phyloP scores from a whole-genome alignment of 2,797 vertebrate species.

The Meriones psammophilus region DNA sequence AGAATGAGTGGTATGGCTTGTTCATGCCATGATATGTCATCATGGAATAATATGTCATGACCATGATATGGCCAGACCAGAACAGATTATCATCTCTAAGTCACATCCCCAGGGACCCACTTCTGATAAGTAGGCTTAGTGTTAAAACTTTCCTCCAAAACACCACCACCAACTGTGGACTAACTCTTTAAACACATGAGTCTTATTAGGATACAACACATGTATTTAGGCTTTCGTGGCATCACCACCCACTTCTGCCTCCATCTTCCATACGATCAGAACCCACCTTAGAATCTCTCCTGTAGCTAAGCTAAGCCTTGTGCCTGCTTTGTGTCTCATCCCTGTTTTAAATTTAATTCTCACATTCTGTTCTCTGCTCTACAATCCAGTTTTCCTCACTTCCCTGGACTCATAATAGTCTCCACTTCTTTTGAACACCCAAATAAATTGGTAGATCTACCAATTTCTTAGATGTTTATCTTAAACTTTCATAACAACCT shows the following conservation, averaged over 20 bases:
- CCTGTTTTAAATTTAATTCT: not conserved
- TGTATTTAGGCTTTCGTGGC: not conserved
- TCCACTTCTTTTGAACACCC: conserved; percentile 4
- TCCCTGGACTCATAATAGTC: not conserved
- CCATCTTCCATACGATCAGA: not conserved
- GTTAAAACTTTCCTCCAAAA: not conserved
- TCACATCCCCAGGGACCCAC: too few species aligned
- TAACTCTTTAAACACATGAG: not conserved
- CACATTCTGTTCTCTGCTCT: not conserved
- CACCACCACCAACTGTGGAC: not conserved
- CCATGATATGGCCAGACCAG: not conserved
- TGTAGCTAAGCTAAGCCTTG: not conserved
- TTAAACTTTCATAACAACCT: not conserved
- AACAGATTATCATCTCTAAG: not conserved
- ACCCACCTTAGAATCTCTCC: not conserved
- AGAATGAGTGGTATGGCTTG: not conserved
- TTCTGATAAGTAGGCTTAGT: not conserved
- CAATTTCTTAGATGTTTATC: not conserved
- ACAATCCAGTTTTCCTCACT: not conserved
- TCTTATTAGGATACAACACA: not conserved
- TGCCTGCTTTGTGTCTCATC: not conserved
- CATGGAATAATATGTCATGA: too few species aligned
- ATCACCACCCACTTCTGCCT: not conserved
- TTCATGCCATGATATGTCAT: not conserved
- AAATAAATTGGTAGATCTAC: conserved; percentile 4